A percentile compares a stretch with the other conserved stretches of the same genome.
phyloP scores from a whole-genome alignment of 2,797 vertebrate genomes.

The Pyrrhura leucotis region DNA sequence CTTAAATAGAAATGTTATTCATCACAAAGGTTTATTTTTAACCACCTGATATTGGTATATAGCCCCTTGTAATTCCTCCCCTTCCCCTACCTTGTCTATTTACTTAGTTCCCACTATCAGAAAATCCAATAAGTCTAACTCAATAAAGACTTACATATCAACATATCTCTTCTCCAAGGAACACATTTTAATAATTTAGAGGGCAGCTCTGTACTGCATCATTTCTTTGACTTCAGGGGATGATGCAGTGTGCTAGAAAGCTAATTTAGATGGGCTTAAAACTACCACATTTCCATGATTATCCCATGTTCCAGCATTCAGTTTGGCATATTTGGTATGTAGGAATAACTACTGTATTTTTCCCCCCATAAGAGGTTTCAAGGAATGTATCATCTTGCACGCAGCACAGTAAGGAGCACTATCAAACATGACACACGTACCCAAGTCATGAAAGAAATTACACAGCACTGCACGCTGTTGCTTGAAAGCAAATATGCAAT shows the following conservation, averaged over 20 bases:
- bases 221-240: slow-evolving; percentile 41
- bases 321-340: not conserved
- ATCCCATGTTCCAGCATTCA: not conserved
- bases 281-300: not conserved
- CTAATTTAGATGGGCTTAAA: slow-evolving; percentile 9
- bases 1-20: not conserved
- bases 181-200: slow-evolving; percentile 48
- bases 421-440: not conserved
- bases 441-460: not conserved
- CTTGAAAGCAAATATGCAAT: not conserved
- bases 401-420: not conserved
- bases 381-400: not conserved
- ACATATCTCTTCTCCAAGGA: slow-evolving; percentile 30
- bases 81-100: not conserved
- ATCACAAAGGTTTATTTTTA: not conserved
- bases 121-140: slow-evolving; percentile 26
- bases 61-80: not conserved
- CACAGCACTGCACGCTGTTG: not conserved
- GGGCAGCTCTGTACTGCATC: not conserved
- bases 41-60: not conserved
- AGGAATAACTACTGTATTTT: not conserved
- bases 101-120: slow-evolving; percentile 6
- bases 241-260: not conserved
- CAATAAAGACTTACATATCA: not conserved
- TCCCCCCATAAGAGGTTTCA: not conserved